A percentile compares a stretch with the other conserved stretches of the same genome.
Evolutionary conservation across 2,888 invertebrate species (phyloP).

Genomic region (Philereme transversata): DNA sequence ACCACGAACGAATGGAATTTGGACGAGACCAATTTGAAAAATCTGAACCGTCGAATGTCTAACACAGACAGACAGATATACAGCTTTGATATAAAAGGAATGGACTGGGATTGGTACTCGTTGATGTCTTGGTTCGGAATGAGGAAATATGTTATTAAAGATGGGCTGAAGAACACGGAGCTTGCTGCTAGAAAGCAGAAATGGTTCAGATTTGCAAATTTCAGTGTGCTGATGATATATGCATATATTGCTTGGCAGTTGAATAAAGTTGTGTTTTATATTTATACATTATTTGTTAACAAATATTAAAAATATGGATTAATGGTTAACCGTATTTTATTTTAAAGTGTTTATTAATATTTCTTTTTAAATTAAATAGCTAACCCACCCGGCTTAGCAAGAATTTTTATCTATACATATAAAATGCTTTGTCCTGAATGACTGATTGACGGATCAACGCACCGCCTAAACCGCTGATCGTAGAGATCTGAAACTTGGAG

Average conservation of each 20-base stretch:
- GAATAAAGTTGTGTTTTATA: neutral
- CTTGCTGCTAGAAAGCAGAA: constrained; percentile 37
- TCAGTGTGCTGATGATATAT: constrained; percentile 18
- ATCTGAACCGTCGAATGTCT: constrained; percentile 36
- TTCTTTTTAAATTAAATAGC: too few relatives aligned
- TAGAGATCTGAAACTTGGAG: too few relatives aligned
- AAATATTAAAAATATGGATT: too few relatives aligned
- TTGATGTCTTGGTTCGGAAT: constrained; percentile 41
- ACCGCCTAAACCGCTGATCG: too few relatives aligned
- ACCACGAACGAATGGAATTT: constrained; percentile 43
- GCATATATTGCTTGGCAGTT: neutral
- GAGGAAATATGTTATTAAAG: constrained; percentile 41
- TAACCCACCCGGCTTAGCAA: too few relatives aligned
- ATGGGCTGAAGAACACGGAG: constrained; percentile 35
- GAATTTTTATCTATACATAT: too few relatives aligned
- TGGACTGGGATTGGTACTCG: constrained; percentile 38
- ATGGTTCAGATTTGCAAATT: constrained; percentile 34
- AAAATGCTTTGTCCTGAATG: too few relatives aligned
- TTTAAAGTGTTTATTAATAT: too few relatives aligned
- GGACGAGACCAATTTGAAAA: constrained; percentile 39
- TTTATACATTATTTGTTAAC: neutral
- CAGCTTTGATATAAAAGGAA: constrained; percentile 36
- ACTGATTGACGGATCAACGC: too few relatives aligned
- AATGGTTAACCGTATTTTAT: too few relatives aligned
- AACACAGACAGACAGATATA: constrained; percentile 40